Base-by-base conservation (phyloP, 2,888 invertebrate genomes). In the Stenolophus ochropezus region DNA sequence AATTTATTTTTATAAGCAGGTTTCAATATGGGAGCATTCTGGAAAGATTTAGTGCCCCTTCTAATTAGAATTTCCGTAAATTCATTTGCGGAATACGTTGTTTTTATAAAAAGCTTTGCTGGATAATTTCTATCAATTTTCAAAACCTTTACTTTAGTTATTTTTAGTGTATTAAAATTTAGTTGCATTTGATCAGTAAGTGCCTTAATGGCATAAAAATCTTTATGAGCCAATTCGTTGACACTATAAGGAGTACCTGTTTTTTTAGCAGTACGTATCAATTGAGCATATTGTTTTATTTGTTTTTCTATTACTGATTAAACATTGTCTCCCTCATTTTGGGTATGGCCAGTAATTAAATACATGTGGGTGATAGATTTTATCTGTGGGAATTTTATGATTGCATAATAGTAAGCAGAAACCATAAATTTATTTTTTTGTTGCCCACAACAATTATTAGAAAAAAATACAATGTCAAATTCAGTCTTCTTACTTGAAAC, bases 291-390 rank as follows among this genome's bases (percentile, higher is more conserved):
- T 77, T 82, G 82, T 42, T 42, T 42, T 42, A 42, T 42, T 11
- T 4, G 33, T 42, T 42, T 42, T 8, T 42, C 33, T 11, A 42
- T 42, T 42, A 42, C 33, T 42, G 33, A 42, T 11, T 58, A 83
- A 6, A 82, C 83, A 33, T 21, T 81, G 74, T 84, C 83, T 0
- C 84, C 84, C 74, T 84, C 84, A 78, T 85, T 85, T 53, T 42
- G 33, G 33, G 11, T 42, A 2, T 42, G 33, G 4, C 33, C 33
- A 33, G 33, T 33, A 33, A 33, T 85, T 84, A 33, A 33, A 33
- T 33, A 42, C 33, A 11, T 8, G 11, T 42, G 33, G 33, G 8
- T 42, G 8, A 42, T 2, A 42, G 33, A 42, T 42, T 42, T 42
- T 42, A 42, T 8, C 11, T 42, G 33, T 42, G 71, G 42, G 33